phyloP scores from a whole-genome alignment of 2,797 vertebrate species.

The Syngnathus rostellatus region DNA sequence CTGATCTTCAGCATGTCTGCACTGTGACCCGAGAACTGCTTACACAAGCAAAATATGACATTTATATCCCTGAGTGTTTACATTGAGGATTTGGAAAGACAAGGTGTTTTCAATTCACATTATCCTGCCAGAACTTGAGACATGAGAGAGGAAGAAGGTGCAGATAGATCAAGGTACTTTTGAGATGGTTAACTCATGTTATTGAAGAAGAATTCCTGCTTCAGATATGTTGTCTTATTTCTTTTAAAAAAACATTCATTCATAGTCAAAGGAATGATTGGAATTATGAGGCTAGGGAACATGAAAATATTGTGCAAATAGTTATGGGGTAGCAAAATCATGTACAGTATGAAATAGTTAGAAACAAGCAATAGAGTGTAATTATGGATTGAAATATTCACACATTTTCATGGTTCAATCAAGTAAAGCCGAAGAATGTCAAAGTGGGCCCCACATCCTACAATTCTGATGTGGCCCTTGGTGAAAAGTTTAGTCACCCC shows the following conservation, averaged over 20 bases:
- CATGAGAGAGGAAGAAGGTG: constrained; percentile 21
- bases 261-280: background rate
- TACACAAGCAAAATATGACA: constrained; percentile 46
- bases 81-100: constrained; percentile 35
- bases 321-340: constrained; percentile 14
- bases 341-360: background rate
- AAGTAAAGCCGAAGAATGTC: too few species aligned
- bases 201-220: background rate
- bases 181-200: background rate
- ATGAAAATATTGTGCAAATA: background rate
- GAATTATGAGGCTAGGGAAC: background rate
- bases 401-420: background rate
- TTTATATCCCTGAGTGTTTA: constrained; percentile 53
- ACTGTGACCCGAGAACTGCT: constrained; percentile 35
- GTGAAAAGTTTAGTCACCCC: too few species aligned
- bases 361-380: background rate
- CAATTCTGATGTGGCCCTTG: too few species aligned
- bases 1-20: constrained; percentile 26
- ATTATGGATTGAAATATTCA: constrained; percentile 16
- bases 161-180: constrained; percentile 9
- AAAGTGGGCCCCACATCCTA: too few species aligned
- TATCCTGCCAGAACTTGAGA: constrained; percentile 24
- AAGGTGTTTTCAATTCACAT: constrained; percentile 47
- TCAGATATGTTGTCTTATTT: background rate
- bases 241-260: background rate